phyloP scores from a whole-genome alignment of 2,888 invertebrate species.

The Cosmia pyralina region DNA sequence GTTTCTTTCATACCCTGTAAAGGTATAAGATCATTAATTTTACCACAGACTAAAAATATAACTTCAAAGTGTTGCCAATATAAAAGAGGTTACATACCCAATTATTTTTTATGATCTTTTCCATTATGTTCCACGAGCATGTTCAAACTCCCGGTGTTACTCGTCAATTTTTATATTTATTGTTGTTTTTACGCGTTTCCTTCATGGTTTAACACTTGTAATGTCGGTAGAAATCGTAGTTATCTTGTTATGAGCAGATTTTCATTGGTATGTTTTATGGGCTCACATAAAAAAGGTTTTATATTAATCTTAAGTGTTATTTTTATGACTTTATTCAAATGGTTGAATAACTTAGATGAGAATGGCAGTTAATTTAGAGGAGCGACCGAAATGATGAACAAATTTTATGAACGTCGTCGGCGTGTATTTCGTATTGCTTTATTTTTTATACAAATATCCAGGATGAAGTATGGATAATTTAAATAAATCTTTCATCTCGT shows the following conservation, averaged over 20 bases:
- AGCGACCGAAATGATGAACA: not conserved
- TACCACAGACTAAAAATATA: not conserved
- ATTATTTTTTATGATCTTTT: not conserved
- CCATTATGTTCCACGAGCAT: not conserved
- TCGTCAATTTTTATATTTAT: constrained; percentile 24
- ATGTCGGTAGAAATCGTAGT: not conserved
- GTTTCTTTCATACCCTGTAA: too few species aligned
- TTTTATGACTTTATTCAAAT: not conserved
- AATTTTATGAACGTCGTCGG: too few species aligned
- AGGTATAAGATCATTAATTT: too few species aligned
- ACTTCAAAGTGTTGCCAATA: not conserved
- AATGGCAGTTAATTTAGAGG: not conserved
- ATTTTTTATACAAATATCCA: too few species aligned
- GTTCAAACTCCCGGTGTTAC: constrained; percentile 22
- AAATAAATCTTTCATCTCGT: not conserved
- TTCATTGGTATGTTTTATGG: not conserved
- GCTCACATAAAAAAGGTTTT: not conserved
- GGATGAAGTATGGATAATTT: too few species aligned
- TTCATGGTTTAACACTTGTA: constrained; percentile 9
- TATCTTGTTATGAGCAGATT: not conserved
- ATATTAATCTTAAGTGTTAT: not conserved
- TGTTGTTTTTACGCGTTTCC: not conserved
- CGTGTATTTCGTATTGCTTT: too few species aligned
- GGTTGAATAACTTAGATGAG: not conserved
- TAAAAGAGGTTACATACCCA: not conserved